These are phyloP conservation scores for Andrena chrysosceles DNA, from an alignment of 2,888 invertebrate genomes.

Conservation along the genomic window DNA sequence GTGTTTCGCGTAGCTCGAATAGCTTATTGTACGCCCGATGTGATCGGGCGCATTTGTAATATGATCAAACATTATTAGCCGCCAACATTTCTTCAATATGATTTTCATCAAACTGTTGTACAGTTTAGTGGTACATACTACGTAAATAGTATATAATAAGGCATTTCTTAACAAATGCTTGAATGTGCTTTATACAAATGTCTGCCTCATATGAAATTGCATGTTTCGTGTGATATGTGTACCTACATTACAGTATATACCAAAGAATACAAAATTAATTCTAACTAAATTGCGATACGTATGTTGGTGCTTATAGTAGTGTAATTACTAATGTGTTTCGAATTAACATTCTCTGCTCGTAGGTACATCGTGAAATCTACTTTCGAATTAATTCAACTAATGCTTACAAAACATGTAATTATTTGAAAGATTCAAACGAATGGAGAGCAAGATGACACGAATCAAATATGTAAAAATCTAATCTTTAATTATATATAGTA, in stretches of 20 bases:
- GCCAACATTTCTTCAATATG: constrained; percentile 30
- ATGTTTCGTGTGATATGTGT: constrained; percentile 27
- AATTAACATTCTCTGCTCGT: constrained; percentile 41
- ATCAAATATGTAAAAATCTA: not conserved
- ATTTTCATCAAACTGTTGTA: constrained; percentile 23
- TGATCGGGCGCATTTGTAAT: constrained; percentile 29
- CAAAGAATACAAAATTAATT: constrained; percentile 51
- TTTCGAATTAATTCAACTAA: constrained; percentile 6
- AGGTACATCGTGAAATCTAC: constrained; percentile 31
- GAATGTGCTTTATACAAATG: constrained; percentile 35
- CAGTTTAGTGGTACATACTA: constrained; percentile 7
- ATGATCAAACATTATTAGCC: constrained; percentile 37
- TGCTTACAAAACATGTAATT: constrained; percentile 22
- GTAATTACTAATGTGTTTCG: constrained; percentile 9
- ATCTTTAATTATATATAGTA: no score
- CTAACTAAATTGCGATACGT: constrained; percentile 23
- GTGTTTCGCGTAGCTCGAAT: constrained; percentile 27
- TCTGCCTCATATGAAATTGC: constrained; percentile 40
- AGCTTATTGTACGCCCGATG: constrained; percentile 31
- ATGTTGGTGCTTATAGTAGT: constrained; percentile 13
- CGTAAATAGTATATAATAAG: constrained; percentile 6
- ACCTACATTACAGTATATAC: constrained; percentile 40
- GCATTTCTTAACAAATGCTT: constrained; percentile 36
- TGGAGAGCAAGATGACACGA: constrained; percentile 2
- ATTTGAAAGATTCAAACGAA: constrained; percentile 8